A percentile compares a stretch with the other conserved stretches of the same genome.
Conservation (phyloP, 2,113 vertebrate genomes). For the Grammomys surdaster region DNA sequence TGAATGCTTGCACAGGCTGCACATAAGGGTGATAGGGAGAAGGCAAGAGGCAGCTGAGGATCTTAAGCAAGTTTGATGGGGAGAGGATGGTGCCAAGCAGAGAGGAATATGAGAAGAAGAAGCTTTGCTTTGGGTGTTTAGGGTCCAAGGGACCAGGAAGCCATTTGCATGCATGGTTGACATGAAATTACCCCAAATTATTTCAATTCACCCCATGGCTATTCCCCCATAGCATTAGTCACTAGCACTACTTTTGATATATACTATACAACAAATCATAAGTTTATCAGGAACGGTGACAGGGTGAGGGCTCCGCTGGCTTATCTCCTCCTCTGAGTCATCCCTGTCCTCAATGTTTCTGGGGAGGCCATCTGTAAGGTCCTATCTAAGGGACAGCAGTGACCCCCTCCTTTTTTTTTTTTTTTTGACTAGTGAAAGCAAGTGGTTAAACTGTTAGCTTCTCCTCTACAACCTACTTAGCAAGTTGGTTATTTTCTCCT, state of each 20-base stretch:
- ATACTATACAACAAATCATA: neutral
- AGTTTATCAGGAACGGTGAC: neutral
- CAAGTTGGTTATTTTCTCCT: constrained; percentile 6
- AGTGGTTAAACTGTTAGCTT: neutral
- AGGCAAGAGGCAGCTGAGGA: too few species aligned
- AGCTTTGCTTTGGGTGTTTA: neutral
- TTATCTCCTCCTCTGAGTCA: neutral
- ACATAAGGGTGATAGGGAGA: too few species aligned
- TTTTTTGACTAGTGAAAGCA: neutral
- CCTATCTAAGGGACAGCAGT: neutral
- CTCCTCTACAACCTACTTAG: neutral
- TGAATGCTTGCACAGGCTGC: accelerated
- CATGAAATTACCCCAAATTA: neutral
- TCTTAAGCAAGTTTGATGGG: neutral
- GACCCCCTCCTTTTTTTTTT: neutral
- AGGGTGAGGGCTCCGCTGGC: neutral
- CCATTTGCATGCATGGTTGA: neutral
- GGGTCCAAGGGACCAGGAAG: neutral
- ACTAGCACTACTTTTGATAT: neutral
- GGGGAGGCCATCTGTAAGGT: neutral
- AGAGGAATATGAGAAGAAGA: neutral
- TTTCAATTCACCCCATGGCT: neutral
- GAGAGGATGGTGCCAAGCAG: neutral
- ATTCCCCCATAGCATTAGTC: neutral
- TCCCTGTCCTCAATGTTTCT: neutral